These are phyloP conservation scores for Rhea pennata DNA, from an alignment of 2,113 vertebrate species.

Conservation along the genomic window DNA sequence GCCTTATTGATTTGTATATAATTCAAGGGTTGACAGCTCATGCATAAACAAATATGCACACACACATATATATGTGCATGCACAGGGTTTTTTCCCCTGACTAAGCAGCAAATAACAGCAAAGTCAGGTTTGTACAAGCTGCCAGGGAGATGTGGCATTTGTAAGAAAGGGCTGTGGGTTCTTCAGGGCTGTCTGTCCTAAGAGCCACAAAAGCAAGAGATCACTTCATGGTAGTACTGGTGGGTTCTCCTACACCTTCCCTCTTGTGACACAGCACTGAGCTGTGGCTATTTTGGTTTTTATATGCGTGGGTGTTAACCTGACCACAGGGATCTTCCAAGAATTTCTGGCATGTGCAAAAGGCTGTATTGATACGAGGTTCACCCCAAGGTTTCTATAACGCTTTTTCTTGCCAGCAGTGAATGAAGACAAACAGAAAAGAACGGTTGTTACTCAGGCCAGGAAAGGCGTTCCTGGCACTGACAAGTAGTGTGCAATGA, in stretches of 20 bases:
- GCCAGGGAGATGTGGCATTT: not conserved
- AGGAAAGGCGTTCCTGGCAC: not conserved
- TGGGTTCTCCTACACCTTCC: not conserved
- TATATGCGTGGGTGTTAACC: not conserved
- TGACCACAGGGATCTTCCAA: not conserved
- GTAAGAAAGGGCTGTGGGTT: not conserved
- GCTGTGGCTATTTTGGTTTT: not conserved
- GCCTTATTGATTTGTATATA: constrained; percentile 34
- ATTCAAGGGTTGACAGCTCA: not conserved
- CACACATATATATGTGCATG: not conserved
- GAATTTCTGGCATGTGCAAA: fast-evolving
- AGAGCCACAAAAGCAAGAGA: not conserved
- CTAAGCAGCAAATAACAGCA: constrained; percentile 3
- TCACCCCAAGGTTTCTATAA: not conserved
- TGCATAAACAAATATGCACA: constrained; percentile 32
- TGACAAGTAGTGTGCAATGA: fast-evolving
- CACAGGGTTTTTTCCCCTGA: not conserved
- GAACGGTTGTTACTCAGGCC: not conserved
- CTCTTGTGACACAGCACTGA: not conserved
- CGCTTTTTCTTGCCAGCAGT: not conserved
- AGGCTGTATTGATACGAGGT: not conserved
- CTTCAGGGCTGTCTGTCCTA: not conserved
- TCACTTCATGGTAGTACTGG: not conserved
- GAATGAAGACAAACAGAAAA: not conserved
- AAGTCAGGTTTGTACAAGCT: not conserved